Conservation (phyloP, 2,113 vertebrate genomes). For the Tychaedon coryphoeus region DNA sequence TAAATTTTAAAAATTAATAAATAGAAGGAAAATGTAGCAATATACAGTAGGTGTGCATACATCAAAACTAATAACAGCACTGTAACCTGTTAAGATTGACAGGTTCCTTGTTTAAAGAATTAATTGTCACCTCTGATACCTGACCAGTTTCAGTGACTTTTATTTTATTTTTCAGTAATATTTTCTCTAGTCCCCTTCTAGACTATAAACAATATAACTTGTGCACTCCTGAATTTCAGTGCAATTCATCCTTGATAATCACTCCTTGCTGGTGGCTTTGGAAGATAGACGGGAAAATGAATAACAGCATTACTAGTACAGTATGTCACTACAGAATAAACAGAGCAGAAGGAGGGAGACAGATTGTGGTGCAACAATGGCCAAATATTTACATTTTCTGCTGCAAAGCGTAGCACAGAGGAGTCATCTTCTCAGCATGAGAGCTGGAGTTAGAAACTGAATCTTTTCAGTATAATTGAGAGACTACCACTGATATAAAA, state of each 20-base stretch:
- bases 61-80: background rate
- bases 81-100: background rate
- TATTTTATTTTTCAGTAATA: background rate
- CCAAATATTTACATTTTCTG: slow-evolving; percentile 53
- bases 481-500: background rate
- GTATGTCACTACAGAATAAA: background rate
- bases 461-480: background rate
- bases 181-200: background rate
- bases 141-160: background rate
- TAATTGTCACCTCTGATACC: background rate
- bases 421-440: background rate
- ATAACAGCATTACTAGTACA: background rate
- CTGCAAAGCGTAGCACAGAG: background rate
- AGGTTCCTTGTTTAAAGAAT: background rate
- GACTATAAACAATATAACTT: background rate
- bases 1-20: background rate
- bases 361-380: background rate
- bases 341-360: background rate
- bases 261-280: background rate
- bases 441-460: background rate
- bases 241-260: background rate
- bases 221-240: background rate
- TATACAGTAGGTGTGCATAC: background rate
- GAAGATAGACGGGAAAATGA: background rate
- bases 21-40: background rate